A percentile compares a stretch with the other conserved stretches of the same genome.
These are phyloP conservation scores for Psophia crepitans DNA, from an alignment of 2,113 vertebrate genomes.

Conservation along the genomic window DNA sequence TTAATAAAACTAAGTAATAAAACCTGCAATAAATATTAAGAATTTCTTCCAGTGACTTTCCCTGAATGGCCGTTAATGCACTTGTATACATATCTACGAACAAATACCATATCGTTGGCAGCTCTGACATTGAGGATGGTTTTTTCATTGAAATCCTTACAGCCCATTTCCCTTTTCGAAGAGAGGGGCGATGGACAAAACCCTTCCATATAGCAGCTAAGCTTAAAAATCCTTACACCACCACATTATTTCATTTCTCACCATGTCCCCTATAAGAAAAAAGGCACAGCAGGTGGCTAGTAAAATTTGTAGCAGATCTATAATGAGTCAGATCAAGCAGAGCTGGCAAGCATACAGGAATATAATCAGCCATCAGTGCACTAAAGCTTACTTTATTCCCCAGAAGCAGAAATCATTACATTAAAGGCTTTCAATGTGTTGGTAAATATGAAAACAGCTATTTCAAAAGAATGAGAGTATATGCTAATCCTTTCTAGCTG, in stretches of 20 bases:
- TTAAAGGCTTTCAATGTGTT: background rate
- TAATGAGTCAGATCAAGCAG: background rate
- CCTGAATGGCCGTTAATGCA: background rate
- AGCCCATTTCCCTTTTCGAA: background rate
- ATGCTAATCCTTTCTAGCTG: background rate
- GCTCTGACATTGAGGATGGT: background rate
- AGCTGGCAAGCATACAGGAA: background rate
- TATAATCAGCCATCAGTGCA: constrained; percentile 22
- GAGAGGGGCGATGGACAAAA: background rate
- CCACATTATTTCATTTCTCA: background rate
- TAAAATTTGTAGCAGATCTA: background rate
- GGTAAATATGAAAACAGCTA: background rate
- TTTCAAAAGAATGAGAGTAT: background rate
- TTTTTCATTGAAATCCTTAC: background rate
- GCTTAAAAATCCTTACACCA: background rate
- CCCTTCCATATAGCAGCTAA: background rate
- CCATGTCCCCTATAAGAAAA: background rate
- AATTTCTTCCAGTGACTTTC: background rate
- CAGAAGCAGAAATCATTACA: constrained; percentile 10
- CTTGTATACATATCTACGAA: background rate
- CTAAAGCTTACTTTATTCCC: constrained; percentile 12
- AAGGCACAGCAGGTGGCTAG: background rate
- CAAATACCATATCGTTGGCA: background rate
- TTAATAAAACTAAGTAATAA: background rate
- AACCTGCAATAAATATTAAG: background rate